A percentile compares a stretch with the other conserved stretches of the same genome.
These are phyloP conservation scores for Scomberomorus guttatus DNA, from an alignment of 2,797 vertebrate genomes.

Conservation along the genomic window DNA sequence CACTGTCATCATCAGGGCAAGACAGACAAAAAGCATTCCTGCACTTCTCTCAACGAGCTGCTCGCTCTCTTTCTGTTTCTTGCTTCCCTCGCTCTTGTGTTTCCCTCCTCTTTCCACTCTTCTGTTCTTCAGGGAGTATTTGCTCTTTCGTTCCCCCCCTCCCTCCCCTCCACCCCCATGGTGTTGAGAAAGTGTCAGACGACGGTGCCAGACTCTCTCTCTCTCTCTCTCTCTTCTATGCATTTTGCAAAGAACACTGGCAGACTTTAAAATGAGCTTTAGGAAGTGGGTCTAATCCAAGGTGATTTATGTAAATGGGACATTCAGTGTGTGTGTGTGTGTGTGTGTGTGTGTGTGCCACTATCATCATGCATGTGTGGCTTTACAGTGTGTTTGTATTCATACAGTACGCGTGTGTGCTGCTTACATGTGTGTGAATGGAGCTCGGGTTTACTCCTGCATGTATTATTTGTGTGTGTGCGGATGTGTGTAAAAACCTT, in stretches of 20 bases:
- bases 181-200: slow-evolving; percentile 70
- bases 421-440: slow-evolving; percentile 13
- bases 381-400: slow-evolving; percentile 35
- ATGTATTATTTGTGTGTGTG: slow-evolving; percentile 49
- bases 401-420: slow-evolving; percentile 8
- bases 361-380: slow-evolving; percentile 19
- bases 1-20: slow-evolving; percentile 46
- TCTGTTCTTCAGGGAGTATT: slow-evolving; percentile 60
- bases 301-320: slow-evolving; percentile 80
- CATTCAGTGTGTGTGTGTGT: slow-evolving; percentile 16
- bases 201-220: slow-evolving; percentile 55
- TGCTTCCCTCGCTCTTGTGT: slow-evolving; percentile 34
- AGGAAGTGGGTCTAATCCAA: slow-evolving; percentile 82
- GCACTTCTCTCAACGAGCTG: slow-evolving; percentile 67
- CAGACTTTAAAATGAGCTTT: slow-evolving; percentile 78
- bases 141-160: slow-evolving; percentile 58
- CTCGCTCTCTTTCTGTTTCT: slow-evolving; percentile 43
- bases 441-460: slow-evolving; percentile 49
- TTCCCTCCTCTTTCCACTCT: slow-evolving; percentile 59
- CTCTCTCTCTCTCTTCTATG: slow-evolving; percentile 48
- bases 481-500: slow-evolving; percentile 59
- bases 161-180: slow-evolving; percentile 37
- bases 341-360: neutral
- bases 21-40: slow-evolving; percentile 56
- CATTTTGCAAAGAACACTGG: slow-evolving; percentile 67